Base-by-base conservation (phyloP, 2,113 vertebrate genomes). In the Boleophthalmus pectinirostris region DNA sequence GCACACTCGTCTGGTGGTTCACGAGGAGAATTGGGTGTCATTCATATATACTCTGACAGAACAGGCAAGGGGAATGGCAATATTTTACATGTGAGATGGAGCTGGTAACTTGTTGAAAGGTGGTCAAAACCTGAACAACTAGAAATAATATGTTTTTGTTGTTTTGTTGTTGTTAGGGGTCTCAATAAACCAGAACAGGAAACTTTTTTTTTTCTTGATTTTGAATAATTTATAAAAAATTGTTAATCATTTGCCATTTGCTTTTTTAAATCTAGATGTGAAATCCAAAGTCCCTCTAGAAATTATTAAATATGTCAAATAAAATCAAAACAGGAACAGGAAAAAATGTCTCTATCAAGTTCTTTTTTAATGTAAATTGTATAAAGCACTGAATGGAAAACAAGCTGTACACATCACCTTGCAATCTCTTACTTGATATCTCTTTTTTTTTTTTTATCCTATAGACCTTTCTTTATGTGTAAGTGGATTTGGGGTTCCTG, bases 1-100 rank as follows among this genome's bases (percentile, higher is more conserved):
- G 78, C 75, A 79, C 70, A 83, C 70, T 83, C 54, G 75, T 86
- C 77, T 82, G 78, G 72, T 82, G 78, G 72, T 76, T 91, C 84
- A 74, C 64, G 77, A 81, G 81, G 68, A 79, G 61, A 80, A 82
- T 73, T 89, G 70, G 57, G 67, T 69, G 72, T 83, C 85, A 75
- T 85, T 87, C 61, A 71, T 69, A 23, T 69, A 23, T 56, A 77
- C 69, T 71, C 66, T 58, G 74, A 76, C 66, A 21, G 61, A 79
- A 82, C 21, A 64, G 81, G 72, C 65, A 66, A 73, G 69, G 78
- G 57, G 72, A 88, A 89, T 84, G 79, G 45, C 68, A 85, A 82
- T 77, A 58, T 67, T 69, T 75, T 80, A 54, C n/a, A 53, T 53
- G 35, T 12, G n/a, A 77, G 71, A 78, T 70, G 24, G 77, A 71